Base-by-base conservation (phyloP, 2,888 invertebrate genomes). In the Drosophila peninsularis region DNA sequence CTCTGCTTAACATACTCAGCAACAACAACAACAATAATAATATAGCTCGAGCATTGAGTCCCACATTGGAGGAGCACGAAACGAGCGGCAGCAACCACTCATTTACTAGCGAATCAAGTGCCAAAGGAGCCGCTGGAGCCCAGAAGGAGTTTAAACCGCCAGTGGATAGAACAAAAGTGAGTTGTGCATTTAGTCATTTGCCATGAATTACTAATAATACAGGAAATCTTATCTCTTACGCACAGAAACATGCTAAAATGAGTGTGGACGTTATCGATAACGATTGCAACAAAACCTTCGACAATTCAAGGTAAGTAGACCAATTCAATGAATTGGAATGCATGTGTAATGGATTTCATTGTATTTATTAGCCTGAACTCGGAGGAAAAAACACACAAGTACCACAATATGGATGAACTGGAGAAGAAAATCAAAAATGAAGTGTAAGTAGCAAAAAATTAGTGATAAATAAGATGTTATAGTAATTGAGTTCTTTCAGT, bases 391-490 rank as follows among this genome's bases (percentile, higher is more conserved):
- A 82, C 91, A 68, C 79, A 79, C 69, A 90, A 90, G 66, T 92
- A 90, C 63, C 90, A 91, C 68, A 91, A 92, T 80, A 92, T 92
- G 92, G 92, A 92, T 88, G 92, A 92, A 64, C 80, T 92, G 64
- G 92, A 92, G 67, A 92, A 92, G 71, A 92, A 92, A 90, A 90
- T 92, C 13, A 92, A 91, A 88, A 92, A 92, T 89, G 92, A 92
- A 90, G 91, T 91, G 92, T 92, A 88, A 90, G 92, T 88, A 86
- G 2, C 1, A 2, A 7, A 10, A 37, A 2, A 19, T 41, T 24
- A 24, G 5, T 14, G 7, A 14, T 7, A 52, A n/a, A n/a, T 11
- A 11, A 34, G 5, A 13, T 53, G 1, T n/a, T 39, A 0, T 10
- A 34, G 5, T 21, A 17, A 14, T 9, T 21, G 34, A 52, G 0